Evolutionary conservation across 1,140 invertebrate genomes (phyloP).

Genomic region (Drosophila triauraria): DNA sequence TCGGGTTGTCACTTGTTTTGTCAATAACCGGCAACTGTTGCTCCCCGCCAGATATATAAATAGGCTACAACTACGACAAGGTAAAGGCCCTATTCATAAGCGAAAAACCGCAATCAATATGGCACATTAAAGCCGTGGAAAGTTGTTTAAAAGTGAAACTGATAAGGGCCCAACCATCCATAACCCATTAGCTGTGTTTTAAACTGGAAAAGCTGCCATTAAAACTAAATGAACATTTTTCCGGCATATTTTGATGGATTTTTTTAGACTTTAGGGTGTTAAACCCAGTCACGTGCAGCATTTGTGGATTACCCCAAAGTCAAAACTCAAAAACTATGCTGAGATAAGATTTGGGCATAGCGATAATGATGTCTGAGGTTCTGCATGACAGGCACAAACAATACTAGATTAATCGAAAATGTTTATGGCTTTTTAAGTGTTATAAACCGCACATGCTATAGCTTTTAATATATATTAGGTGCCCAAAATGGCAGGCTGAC

Average conservation of each 20-base stretch:
- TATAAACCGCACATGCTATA: conserved; percentile 13
- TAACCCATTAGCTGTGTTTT: conserved; percentile 48
- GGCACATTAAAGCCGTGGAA: conserved; percentile 67
- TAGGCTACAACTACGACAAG: conserved; percentile 38
- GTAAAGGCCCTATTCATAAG: conserved; percentile 38
- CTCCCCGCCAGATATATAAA: conserved; percentile 59
- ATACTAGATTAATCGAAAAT: conserved; percentile 34
- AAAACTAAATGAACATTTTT: conserved; percentile 17
- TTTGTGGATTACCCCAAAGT: conserved; percentile 30
- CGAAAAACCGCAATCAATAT: conserved; percentile 57
- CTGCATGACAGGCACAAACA: conserved; percentile 30
- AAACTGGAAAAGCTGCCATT: conserved; percentile 19
- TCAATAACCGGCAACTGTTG: conserved; percentile 79
- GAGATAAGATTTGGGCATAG: conserved; percentile 13
- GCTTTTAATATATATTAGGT: conserved; percentile 4
- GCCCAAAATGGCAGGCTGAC: conserved; percentile 28
- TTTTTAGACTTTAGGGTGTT: not conserved
- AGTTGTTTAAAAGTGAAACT: conserved; percentile 60
- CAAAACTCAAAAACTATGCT: conserved; percentile 1
- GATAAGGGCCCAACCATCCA: conserved; percentile 51
- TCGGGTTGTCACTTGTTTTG: conserved; percentile 68
- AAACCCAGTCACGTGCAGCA: conserved; percentile 24
- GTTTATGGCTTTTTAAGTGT: conserved; percentile 30
- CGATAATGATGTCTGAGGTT: conserved; percentile 29
- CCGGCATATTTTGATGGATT: not conserved